Conservation (phyloP, 2,888 invertebrate species). For the Siphlonurus alternatus region DNA sequence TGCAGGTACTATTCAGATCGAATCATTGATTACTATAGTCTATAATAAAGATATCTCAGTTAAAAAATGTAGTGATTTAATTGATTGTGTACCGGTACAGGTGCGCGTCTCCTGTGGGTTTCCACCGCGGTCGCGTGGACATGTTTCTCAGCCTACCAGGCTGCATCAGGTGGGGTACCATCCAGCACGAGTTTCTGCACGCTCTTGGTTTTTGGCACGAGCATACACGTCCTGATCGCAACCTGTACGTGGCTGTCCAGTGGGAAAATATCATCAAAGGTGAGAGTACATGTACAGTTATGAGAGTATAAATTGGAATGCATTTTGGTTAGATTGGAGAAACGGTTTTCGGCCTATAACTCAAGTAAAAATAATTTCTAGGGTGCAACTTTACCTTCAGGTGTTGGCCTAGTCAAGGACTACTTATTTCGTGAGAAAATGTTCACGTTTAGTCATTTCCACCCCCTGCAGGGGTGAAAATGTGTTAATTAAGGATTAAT, state of each 20-base stretch:
- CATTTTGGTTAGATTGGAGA: not conserved
- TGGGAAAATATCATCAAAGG: conserved; percentile 20
- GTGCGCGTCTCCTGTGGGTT: conserved; percentile 20
- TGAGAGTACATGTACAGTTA: conserved; percentile 17
- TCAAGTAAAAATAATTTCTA: no score
- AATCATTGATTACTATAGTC: no score
- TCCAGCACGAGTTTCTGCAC: conserved; percentile 22
- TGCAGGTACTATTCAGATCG: no score
- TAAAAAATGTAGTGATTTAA: no score
- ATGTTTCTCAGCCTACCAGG: conserved; percentile 18
- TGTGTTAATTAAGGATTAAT: no score
- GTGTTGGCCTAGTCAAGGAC: no score
- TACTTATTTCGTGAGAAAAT: no score
- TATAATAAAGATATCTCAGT: no score
- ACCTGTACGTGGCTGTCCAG: conserved; percentile 18
- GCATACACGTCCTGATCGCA: conserved; percentile 20
- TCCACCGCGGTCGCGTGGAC: conserved; percentile 15
- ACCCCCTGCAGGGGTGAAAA: no score
- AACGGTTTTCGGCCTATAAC: not conserved
- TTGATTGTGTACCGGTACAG: conserved; percentile 15
- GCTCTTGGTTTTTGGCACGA: conserved; percentile 22
- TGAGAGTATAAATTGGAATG: not conserved
- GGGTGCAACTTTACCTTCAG: no score
- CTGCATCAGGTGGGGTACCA: conserved; percentile 19
- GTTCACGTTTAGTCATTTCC: no score